Conservation (phyloP, 2,797 vertebrate species). For the Geotria australis region DNA sequence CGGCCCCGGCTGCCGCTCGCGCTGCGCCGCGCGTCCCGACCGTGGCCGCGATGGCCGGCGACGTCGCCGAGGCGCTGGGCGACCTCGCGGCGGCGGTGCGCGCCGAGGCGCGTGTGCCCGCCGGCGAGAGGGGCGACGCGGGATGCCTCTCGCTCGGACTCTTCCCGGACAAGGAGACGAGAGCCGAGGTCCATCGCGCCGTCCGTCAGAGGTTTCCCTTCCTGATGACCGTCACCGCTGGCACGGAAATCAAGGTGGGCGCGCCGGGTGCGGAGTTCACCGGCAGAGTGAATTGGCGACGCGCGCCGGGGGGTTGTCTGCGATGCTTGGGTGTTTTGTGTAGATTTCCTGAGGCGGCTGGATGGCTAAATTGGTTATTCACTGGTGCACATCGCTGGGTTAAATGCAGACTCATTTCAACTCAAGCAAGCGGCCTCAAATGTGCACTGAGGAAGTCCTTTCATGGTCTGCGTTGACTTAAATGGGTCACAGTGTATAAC, state of each 20-base stretch:
- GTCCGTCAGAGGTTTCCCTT: constrained; percentile 47
- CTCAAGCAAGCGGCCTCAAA: too few relatives aligned
- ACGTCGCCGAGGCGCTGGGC: constrained; percentile 15
- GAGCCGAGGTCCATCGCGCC: constrained; percentile 35
- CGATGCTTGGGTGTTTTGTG: too few relatives aligned
- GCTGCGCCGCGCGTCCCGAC: constrained; percentile 14
- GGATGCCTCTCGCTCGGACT: constrained; percentile 24
- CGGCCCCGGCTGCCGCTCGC: background rate
- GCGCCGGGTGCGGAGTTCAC: too few relatives aligned
- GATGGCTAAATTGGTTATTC: too few relatives aligned
- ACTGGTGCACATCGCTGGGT: too few relatives aligned
- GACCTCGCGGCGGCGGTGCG: constrained; percentile 22
- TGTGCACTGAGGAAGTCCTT: too few relatives aligned
- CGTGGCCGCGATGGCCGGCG: constrained; percentile 19
- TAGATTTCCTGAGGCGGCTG: too few relatives aligned
- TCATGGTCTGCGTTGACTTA: too few relatives aligned
- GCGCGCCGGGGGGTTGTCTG: too few relatives aligned
- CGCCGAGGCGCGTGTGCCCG: constrained; percentile 3
- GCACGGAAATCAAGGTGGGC: constrained; percentile 17
- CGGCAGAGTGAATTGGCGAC: too few relatives aligned
- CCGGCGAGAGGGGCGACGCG: background rate
- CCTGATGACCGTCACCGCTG: constrained; percentile 40
- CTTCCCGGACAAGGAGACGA: constrained; percentile 27
- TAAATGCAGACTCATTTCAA: too few relatives aligned
- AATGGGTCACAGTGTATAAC: too few relatives aligned